These are phyloP conservation scores for Dorcus hopei DNA, from an alignment of 2,888 invertebrate genomes.

Conservation along the genomic window DNA sequence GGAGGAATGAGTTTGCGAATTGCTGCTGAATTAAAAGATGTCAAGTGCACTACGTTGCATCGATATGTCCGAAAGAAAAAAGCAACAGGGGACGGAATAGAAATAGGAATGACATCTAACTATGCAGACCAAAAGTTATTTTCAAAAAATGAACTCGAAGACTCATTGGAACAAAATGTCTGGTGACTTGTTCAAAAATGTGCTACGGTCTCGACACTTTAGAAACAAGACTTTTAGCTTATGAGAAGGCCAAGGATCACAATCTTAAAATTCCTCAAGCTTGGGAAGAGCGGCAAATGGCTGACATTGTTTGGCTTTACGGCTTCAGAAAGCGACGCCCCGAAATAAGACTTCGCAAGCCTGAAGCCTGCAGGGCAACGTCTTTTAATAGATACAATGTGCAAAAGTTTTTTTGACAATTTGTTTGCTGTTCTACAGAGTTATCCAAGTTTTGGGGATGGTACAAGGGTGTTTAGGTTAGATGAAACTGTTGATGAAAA, in stretches of 20 bases:
- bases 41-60: neutral
- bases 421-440: neutral
- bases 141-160: neutral
- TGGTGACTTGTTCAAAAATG: slow-evolving; percentile 1
- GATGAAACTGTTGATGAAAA: too few relatives aligned
- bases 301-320: slow-evolving; percentile 9
- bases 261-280: neutral
- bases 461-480: too few relatives aligned
- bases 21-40: neutral
- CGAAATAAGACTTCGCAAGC: slow-evolving; percentile 10
- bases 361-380: slow-evolving; percentile 8
- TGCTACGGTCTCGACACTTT: neutral
- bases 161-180: neutral
- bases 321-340: slow-evolving; percentile 8
- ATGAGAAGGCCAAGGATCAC: neutral
- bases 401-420: slow-evolving; percentile 12
- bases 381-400: slow-evolving; percentile 15
- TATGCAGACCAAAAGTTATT: neutral
- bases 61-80: neutral
- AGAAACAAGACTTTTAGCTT: neutral
- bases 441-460: slow-evolving; percentile 4
- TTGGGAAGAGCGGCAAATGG: neutral
- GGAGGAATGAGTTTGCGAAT: neutral
- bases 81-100: neutral
- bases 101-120: neutral